These are phyloP conservation scores for Paramormyrops hopkinsi DNA, from an alignment of 2,797 vertebrate species.

Conservation along the genomic window DNA sequence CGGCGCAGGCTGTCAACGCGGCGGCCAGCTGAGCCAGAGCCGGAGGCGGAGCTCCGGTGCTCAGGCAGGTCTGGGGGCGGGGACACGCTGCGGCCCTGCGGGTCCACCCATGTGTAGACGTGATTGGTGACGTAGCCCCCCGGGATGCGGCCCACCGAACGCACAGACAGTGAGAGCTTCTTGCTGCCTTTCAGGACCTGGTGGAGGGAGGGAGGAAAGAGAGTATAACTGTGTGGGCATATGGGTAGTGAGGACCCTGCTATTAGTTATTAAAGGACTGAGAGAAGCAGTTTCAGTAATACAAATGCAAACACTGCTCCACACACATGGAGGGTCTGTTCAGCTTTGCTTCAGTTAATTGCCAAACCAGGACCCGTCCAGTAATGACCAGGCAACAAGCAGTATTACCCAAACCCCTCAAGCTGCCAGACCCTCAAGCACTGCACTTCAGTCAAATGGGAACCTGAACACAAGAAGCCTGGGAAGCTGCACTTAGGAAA, in stretches of 20 bases:
- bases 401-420: neutral
- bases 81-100: constrained; percentile 69
- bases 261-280: neutral
- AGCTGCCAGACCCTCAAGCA: neutral
- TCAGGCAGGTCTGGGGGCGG: constrained; percentile 69
- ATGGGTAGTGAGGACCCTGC: neutral
- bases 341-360: neutral
- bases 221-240: neutral
- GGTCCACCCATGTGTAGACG: constrained; percentile 90
- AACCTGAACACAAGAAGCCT: neutral
- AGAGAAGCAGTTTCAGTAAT: neutral
- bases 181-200: constrained; percentile 91
- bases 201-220: constrained; percentile 22
- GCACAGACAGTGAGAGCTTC: constrained; percentile 77
- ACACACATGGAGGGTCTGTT: neutral
- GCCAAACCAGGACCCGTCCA: neutral
- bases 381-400: neutral
- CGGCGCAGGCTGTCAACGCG: constrained; percentile 70
- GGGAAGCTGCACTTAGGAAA: neutral
- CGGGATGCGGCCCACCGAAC: constrained; percentile 81
- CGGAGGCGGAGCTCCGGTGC: constrained; percentile 58
- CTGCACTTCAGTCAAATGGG: neutral
- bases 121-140: constrained; percentile 89
- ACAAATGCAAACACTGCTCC: neutral
- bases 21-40: constrained; percentile 48